phyloP scores from a whole-genome alignment of 2,888 invertebrate species.

The Neocrepidodera transversa region DNA sequence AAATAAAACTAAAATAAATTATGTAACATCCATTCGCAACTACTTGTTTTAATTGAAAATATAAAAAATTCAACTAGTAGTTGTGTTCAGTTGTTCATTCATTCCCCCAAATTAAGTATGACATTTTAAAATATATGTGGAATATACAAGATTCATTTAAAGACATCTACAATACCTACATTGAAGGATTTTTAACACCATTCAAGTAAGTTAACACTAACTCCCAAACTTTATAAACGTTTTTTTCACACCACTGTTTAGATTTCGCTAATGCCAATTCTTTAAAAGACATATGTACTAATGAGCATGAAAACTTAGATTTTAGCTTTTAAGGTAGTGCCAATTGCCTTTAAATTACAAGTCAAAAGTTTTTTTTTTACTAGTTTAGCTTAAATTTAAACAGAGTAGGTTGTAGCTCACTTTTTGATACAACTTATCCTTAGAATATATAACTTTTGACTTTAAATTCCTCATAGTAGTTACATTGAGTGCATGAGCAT shows the following conservation, averaged over 20 bases:
- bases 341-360: background rate
- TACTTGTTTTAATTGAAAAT: background rate
- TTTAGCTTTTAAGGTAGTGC: slow-evolving; percentile 13
- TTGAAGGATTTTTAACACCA: slow-evolving; percentile 56
- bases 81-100: background rate
- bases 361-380: slow-evolving; percentile 9
- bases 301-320: slow-evolving; percentile 22
- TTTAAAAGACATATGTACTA: slow-evolving; percentile 9
- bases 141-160: slow-evolving; percentile 50
- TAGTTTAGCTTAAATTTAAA: background rate
- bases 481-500: slow-evolving; percentile 47
- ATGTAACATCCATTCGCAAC: background rate
- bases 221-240: slow-evolving; percentile 53
- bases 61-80: background rate
- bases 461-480: slow-evolving; percentile 14
- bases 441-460: slow-evolving; percentile 19
- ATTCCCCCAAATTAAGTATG: background rate
- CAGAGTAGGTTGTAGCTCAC: too few species aligned
- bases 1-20: background rate
- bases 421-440: too few species aligned
- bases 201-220: slow-evolving; percentile 58
- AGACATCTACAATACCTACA: slow-evolving; percentile 50
- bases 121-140: slow-evolving; percentile 27
- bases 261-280: slow-evolving; percentile 36
- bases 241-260: slow-evolving; percentile 43